Evolutionary conservation across 2,888 invertebrate genomes (phyloP).

Genomic region (Cheilosia vernalis): DNA sequence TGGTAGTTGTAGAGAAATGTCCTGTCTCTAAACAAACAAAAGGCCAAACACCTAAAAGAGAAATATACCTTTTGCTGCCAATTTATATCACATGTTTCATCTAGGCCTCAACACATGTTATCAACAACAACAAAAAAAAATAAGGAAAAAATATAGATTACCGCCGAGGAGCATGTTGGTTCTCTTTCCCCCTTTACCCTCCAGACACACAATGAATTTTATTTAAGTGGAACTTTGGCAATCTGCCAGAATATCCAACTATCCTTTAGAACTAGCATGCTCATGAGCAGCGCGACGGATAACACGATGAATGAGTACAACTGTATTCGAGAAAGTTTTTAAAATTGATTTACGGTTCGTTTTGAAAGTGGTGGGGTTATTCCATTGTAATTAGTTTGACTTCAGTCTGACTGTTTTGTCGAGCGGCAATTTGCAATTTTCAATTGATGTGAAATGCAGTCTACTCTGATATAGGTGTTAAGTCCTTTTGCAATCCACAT

Average conservation of each 20-base stretch:
- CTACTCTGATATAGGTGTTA: too few relatives aligned
- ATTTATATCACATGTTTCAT: conserved; percentile 22
- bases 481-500: too few relatives aligned
- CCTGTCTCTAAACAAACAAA: conserved; percentile 1
- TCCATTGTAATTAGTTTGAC: too few relatives aligned
- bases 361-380: too few relatives aligned
- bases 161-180: not conserved
- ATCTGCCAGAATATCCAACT: conserved; percentile 10
- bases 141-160: conserved; percentile 15
- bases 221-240: conserved; percentile 27
- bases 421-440: too few relatives aligned
- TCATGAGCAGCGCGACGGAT: conserved; percentile 5
- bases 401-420: too few relatives aligned
- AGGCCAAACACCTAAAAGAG: conserved; percentile 4
- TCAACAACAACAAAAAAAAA: not conserved
- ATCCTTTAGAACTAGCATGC: not conserved
- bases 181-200: not conserved
- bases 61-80: conserved; percentile 11
- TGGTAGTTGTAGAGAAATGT: not conserved
- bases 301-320: conserved; percentile 2
- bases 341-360: too few relatives aligned
- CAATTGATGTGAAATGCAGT: too few relatives aligned
- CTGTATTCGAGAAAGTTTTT: not conserved
- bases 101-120: conserved; percentile 12
- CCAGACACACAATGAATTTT: conserved; percentile 23